Percentiles rank a stretch among this genome's conserved stretches.
Evolutionary conservation across 2,797 vertebrate genomes (phyloP).

Genomic region (Sebastes diaconus): DNA sequence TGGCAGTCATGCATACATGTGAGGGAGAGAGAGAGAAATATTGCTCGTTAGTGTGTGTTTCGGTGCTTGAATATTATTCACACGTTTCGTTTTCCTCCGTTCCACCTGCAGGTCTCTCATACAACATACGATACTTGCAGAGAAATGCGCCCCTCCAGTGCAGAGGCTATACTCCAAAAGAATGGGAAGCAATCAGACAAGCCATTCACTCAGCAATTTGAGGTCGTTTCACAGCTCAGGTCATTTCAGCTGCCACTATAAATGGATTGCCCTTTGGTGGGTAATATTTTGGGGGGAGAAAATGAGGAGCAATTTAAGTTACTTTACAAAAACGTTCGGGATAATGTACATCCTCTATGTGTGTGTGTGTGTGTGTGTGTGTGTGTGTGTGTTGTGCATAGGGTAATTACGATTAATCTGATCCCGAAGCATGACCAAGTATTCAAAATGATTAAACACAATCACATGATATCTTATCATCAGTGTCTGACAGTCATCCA

Average conservation of each 20-base stretch:
- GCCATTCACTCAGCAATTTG: constrained; percentile 51
- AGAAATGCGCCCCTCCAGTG: constrained; percentile 1
- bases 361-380: background rate
- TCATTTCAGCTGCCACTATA: constrained; percentile 48
- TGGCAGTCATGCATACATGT: constrained; percentile 1
- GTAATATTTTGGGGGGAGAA: constrained; percentile 19
- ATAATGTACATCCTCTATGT: background rate
- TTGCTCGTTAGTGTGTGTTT: background rate
- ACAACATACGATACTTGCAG: background rate
- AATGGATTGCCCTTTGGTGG: constrained; percentile 26
- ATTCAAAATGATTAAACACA: background rate
- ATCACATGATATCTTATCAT: background rate
- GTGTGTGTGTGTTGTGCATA: background rate
- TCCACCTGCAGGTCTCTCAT: background rate
- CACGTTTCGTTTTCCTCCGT: background rate
- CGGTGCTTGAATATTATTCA: background rate
- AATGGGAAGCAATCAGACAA: constrained; percentile 50
- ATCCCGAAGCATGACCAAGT: background rate
- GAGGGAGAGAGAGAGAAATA: background rate
- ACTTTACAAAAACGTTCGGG: background rate
- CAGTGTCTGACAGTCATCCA: background rate
- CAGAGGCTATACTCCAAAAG: constrained; percentile 4
- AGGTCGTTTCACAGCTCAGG: constrained; percentile 54
- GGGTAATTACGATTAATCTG: background rate
- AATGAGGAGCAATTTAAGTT: constrained; percentile 19